Evolutionary conservation across 1,140 invertebrate species (phyloP).

Genomic region (Ceratina australensis): DNA sequence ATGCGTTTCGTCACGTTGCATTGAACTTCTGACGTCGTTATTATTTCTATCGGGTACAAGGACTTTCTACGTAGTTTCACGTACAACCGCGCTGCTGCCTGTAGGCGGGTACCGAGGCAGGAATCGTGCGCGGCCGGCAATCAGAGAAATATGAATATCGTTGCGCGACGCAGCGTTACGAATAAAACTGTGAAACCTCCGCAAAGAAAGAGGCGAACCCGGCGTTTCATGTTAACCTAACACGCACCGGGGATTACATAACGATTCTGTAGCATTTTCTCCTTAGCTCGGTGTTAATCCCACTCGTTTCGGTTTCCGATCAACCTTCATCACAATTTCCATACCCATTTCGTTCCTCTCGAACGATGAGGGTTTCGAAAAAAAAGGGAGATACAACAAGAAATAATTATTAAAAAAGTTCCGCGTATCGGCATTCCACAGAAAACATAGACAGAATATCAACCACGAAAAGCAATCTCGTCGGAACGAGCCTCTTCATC

Average conservation of each 20-base stretch:
- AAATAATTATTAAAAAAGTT: conserved; percentile 41
- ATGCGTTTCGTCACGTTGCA: conserved; percentile 39
- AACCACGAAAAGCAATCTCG: conserved; percentile 43
- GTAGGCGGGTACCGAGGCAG: conserved; percentile 3
- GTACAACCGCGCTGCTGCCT: neutral
- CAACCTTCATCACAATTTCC: neutral
- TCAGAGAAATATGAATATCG: neutral
- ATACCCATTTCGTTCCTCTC: neutral
- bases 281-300: no score
- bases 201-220: neutral
- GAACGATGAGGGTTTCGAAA: neutral
- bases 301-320: neutral
- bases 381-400: neutral
- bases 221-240: no score
- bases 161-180: neutral
- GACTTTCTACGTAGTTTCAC: conserved; percentile 36
- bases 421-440: conserved; percentile 8
- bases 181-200: neutral
- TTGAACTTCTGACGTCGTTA: conserved; percentile 36
- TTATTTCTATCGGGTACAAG: conserved; percentile 36
- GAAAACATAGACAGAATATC: conserved; percentile 31
- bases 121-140: conserved; percentile 1
- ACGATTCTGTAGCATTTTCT: no score
- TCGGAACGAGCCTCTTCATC: conserved; percentile 2
- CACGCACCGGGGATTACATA: no score